These are phyloP conservation scores for Gambusia yucatana DNA, from an alignment of 2,797 vertebrate species.

Conservation along the genomic window DNA sequence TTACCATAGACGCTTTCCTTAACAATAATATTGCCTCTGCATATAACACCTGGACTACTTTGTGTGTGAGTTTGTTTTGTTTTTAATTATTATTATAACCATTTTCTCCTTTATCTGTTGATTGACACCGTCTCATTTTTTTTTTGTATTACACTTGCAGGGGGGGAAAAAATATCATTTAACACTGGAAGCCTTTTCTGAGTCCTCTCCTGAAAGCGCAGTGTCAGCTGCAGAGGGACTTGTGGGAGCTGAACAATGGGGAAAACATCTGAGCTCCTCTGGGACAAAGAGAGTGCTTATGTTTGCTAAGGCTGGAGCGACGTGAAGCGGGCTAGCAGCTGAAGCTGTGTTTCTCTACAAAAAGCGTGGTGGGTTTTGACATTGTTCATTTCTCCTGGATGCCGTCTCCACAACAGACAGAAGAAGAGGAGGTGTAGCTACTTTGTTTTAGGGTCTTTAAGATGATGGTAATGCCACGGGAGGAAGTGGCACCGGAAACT, in stretches of 20 bases:
- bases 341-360: conserved; percentile 27
- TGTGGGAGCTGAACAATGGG: conserved; percentile 47
- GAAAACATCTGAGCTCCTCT: conserved; percentile 40
- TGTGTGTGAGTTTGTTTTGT: neutral
- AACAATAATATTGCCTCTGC: no score
- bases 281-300: conserved; percentile 49
- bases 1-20: no score
- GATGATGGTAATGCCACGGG: neutral
- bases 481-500: neutral
- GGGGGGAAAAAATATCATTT: conserved; percentile 2
- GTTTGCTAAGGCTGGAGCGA: conserved; percentile 23
- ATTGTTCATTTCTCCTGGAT: conserved; percentile 16
- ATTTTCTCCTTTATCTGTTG: neutral
- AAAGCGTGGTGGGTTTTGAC: conserved; percentile 13
- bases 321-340: conserved; percentile 23
- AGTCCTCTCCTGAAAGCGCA: conserved; percentile 26
- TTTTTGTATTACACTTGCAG: neutral
- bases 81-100: neutral
- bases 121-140: neutral
- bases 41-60: no score
- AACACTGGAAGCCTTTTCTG: neutral
- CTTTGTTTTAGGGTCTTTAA: conserved; percentile 22
- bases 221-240: conserved; percentile 32
- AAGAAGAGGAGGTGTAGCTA: conserved; percentile 11
- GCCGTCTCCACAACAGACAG: neutral